These are phyloP conservation scores for Anguilla japonica DNA, from an alignment of 2,113 vertebrate species.

Conservation along the genomic window DNA sequence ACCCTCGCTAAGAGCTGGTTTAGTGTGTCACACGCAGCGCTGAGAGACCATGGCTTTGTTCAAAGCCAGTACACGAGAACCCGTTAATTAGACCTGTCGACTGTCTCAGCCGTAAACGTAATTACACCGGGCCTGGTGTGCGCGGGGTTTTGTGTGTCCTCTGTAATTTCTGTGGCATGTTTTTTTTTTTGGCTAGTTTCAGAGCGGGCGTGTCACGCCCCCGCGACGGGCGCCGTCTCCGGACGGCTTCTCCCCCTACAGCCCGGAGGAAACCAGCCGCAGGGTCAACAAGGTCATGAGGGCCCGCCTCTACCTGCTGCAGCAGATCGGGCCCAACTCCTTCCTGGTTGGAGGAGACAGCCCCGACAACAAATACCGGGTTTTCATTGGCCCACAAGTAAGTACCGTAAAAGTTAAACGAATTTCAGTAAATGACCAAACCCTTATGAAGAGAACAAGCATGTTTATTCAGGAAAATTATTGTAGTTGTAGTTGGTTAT, in stretches of 20 bases:
- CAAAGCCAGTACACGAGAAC: neutral
- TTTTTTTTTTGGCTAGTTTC: slow-evolving; percentile 65
- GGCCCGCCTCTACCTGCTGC: slow-evolving; percentile 81
- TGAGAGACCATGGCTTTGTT: neutral
- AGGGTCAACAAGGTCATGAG: slow-evolving; percentile 89
- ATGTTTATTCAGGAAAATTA: too few relatives aligned
- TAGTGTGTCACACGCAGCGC: too few relatives aligned
- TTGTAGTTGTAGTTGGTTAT: neutral
- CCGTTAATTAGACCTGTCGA: neutral
- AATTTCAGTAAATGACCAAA: neutral
- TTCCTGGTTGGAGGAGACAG: slow-evolving; percentile 87
- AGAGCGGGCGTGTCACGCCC: slow-evolving; percentile 84
- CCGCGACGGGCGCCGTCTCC: slow-evolving; percentile 85
- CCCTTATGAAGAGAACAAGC: neutral
- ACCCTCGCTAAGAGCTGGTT: too few relatives aligned
- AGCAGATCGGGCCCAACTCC: slow-evolving; percentile 88
- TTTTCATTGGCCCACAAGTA: slow-evolving; percentile 90
- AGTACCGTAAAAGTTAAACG: neutral
- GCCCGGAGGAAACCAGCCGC: slow-evolving; percentile 83
- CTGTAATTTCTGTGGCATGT: neutral
- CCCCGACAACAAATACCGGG: slow-evolving; percentile 87
- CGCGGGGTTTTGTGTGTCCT: neutral
- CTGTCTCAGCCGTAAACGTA: neutral
- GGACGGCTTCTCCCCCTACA: slow-evolving; percentile 86
- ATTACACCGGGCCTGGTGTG: neutral